A percentile compares a stretch with the other conserved stretches of the same genome.
Conservation (phyloP, 1,140 invertebrate species). For the Drosophila tropicalis region DNA sequence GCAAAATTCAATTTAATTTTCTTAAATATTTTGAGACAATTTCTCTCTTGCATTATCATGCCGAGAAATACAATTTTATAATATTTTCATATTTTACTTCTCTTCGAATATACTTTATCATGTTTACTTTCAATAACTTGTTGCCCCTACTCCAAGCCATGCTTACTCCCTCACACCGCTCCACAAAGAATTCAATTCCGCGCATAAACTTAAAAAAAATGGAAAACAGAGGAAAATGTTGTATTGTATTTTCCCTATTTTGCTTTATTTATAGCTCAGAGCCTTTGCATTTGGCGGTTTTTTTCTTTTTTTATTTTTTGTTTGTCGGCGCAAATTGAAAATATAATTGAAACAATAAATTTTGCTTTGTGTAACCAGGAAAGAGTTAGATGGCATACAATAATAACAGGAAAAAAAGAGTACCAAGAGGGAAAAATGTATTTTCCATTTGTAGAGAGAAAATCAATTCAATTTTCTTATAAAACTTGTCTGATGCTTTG, state of each 20-base stretch:
- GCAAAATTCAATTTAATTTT: slow-evolving; percentile 82
- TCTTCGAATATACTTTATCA: slow-evolving; percentile 63
- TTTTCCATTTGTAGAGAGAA: background rate
- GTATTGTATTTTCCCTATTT: slow-evolving; percentile 61
- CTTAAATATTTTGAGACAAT: slow-evolving; percentile 81
- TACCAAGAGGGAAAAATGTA: background rate
- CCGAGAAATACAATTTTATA: slow-evolving; percentile 48
- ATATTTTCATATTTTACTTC: slow-evolving; percentile 59
- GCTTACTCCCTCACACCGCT: background rate
- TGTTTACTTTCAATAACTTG: slow-evolving; percentile 80
- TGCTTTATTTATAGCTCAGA: slow-evolving; percentile 76
- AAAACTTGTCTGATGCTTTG: slow-evolving; percentile 31
- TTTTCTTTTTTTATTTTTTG: slow-evolving; percentile 54
- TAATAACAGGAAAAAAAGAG: background rate
- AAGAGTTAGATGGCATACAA: slow-evolving; percentile 50
- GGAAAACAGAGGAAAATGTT: slow-evolving; percentile 37
- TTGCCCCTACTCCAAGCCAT: slow-evolving; percentile 8
- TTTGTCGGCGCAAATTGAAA: slow-evolving; percentile 80
- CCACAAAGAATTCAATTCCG: slow-evolving; percentile 47
- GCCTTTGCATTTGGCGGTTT: slow-evolving; percentile 64
- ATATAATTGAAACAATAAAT: slow-evolving; percentile 82
- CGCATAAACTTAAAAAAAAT: slow-evolving; percentile 50
- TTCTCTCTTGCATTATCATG: slow-evolving; percentile 60
- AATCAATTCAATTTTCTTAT: slow-evolving; percentile 14
- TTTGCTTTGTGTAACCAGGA: slow-evolving; percentile 33